Percentiles rank a stretch among this genome's conserved stretches.
phyloP scores from a whole-genome alignment of 1,140 invertebrate genomes.

The Bicyclus anynana region DNA sequence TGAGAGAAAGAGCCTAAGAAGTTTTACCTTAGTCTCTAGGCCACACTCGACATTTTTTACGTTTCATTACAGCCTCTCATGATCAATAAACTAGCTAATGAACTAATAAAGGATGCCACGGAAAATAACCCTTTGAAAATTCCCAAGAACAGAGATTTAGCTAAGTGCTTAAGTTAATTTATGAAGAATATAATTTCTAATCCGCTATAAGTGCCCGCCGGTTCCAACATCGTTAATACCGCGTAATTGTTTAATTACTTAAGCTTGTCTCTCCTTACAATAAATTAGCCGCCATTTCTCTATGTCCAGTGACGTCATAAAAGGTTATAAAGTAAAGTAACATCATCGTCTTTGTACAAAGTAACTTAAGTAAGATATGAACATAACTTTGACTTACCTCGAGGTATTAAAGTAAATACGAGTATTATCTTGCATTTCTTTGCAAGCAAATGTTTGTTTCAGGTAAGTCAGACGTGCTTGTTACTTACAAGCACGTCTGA shows the following conservation, averaged over 20 bases:
- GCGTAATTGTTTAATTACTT: constrained; percentile 18
- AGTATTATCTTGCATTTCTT: too few relatives aligned
- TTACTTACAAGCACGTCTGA: too few relatives aligned
- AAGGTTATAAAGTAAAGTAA: neutral
- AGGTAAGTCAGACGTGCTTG: too few relatives aligned
- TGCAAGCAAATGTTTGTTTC: too few relatives aligned
- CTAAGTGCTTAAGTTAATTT: constrained; percentile 1
- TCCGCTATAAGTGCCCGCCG: constrained; percentile 11
- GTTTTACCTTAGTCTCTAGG: too few relatives aligned
- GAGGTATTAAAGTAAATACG: too few relatives aligned
- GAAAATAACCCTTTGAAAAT: neutral
- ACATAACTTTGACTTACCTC: constrained; percentile 10
- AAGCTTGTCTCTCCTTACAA: constrained; percentile 8
- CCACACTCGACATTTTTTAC: too few relatives aligned
- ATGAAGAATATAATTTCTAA: constrained; percentile 14
- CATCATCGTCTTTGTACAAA: neutral
- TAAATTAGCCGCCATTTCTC: constrained; percentile 7
- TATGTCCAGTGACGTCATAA: neutral
- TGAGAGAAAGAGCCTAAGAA: too few relatives aligned
- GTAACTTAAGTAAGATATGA: neutral
- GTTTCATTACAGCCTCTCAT: too few relatives aligned
- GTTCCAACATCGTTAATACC: constrained; percentile 5
- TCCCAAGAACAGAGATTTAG: neutral
- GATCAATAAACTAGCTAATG: too few relatives aligned
- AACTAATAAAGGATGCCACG: neutral